These are phyloP conservation scores for Panopea generosa DNA, from an alignment of 2,888 invertebrate species.

Conservation along the genomic window DNA sequence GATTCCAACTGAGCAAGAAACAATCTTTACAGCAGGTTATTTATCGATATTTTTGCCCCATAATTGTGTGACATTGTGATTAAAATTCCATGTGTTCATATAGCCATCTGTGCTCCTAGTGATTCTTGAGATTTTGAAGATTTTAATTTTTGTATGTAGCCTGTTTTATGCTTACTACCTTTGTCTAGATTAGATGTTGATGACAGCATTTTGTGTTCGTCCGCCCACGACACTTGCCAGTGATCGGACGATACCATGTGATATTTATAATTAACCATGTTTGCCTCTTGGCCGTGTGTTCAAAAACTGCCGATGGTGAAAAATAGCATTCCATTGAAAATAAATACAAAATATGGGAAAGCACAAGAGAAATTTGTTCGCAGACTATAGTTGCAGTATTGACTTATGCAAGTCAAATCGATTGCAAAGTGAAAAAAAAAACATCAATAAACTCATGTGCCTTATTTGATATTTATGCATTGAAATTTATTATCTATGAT, in stretches of 20 bases:
- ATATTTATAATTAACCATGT: slow-evolving; percentile 47
- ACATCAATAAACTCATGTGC: too few relatives aligned
- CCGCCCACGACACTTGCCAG: slow-evolving; percentile 48
- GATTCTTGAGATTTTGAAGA: slow-evolving; percentile 57
- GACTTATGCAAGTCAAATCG: too few relatives aligned
- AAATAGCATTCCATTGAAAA: too few relatives aligned
- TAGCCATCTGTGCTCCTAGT: slow-evolving; percentile 56
- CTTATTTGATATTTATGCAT: too few relatives aligned
- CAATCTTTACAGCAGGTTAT: slow-evolving; percentile 46
- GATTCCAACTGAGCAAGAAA: slow-evolving; percentile 41
- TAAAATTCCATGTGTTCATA: slow-evolving; percentile 59
- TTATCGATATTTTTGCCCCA: slow-evolving; percentile 40
- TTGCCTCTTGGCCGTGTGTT: too few relatives aligned
- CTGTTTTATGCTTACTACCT: slow-evolving; percentile 45
- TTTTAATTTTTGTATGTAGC: slow-evolving; percentile 59
- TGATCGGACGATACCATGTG: slow-evolving; percentile 46
- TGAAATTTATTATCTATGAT: too few relatives aligned
- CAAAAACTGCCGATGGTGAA: too few relatives aligned
- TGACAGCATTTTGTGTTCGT: slow-evolving; percentile 53
- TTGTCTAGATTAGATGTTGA: slow-evolving; percentile 25
- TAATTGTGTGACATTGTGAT: slow-evolving; percentile 34
- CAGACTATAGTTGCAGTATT: too few relatives aligned
- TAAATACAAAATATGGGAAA: too few relatives aligned
- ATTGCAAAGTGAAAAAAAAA: too few relatives aligned
- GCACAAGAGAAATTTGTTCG: too few relatives aligned